Conservation (phyloP, 2,888 invertebrate genomes). For the Selenia dentaria region DNA sequence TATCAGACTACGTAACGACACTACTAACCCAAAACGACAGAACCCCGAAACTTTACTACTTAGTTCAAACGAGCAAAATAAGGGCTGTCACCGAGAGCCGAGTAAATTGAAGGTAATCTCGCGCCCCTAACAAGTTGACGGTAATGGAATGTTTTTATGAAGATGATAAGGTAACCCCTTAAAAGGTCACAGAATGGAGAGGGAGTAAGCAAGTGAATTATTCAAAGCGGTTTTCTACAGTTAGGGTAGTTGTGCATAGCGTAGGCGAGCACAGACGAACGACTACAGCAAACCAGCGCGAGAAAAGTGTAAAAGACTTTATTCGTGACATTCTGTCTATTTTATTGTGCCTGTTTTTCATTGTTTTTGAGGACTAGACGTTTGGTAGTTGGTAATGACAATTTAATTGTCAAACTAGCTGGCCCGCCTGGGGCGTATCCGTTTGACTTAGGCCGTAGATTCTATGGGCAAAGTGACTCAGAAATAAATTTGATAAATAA, state of each 20-base stretch:
- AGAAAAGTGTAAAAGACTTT: too few relatives aligned
- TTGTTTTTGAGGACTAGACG: too few relatives aligned
- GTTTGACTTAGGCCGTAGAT: too few relatives aligned
- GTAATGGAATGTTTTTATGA: constrained; percentile 45
- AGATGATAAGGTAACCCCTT: constrained; percentile 40
- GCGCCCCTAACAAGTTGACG: constrained; percentile 37
- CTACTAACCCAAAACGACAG: constrained; percentile 13
- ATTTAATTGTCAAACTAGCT: too few relatives aligned
- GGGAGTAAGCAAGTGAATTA: constrained; percentile 12
- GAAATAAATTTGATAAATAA: too few relatives aligned
- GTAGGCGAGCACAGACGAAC: too few relatives aligned
- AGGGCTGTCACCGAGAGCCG: constrained; percentile 13
- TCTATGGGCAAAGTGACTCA: too few relatives aligned
- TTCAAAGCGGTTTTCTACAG: background rate
- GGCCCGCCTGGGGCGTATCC: too few relatives aligned
- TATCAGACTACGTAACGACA: constrained; percentile 17
- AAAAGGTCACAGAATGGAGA: constrained; percentile 21
- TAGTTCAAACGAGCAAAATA: constrained; percentile 21
- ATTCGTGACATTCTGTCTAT: too few relatives aligned
- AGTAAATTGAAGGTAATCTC: constrained; percentile 49
- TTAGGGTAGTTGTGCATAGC: background rate
- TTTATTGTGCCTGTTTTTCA: too few relatives aligned
- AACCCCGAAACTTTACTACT: constrained; percentile 18
- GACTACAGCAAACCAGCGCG: too few relatives aligned
- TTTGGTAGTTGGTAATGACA: too few relatives aligned